phyloP scores from a whole-genome alignment of 2,888 invertebrate species.

The Stegana nigrithorax region DNA sequence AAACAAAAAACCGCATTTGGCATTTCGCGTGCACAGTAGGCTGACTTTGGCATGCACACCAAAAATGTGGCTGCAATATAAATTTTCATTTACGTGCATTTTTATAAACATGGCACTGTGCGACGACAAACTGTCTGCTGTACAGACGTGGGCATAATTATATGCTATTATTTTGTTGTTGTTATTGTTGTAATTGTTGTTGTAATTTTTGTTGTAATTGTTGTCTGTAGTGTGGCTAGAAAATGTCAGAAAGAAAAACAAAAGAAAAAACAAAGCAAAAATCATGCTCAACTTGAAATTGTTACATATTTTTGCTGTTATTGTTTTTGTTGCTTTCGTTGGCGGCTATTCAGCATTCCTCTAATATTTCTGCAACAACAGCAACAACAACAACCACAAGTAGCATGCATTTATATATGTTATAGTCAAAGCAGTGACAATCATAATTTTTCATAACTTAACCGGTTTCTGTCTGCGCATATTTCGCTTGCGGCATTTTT shows the following conservation, averaged over 20 bases:
- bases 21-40: not conserved
- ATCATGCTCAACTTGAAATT: slow-evolving; percentile 56
- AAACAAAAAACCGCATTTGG: not conserved
- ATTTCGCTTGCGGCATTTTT: slow-evolving; percentile 46
- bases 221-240: too few species aligned
- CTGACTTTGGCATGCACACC: not conserved
- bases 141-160: slow-evolving; percentile 44
- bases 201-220: slow-evolving; percentile 19
- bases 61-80: not conserved
- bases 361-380: slow-evolving; percentile 1
- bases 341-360: slow-evolving; percentile 9
- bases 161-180: slow-evolving; percentile 44
- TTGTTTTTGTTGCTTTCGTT: slow-evolving; percentile 23
- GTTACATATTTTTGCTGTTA: slow-evolving; percentile 46
- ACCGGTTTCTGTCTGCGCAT: slow-evolving; percentile 42
- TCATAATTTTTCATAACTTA: slow-evolving; percentile 59
- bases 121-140: slow-evolving; percentile 51
- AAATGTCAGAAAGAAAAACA: too few species aligned
- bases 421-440: slow-evolving; percentile 45
- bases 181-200: slow-evolving; percentile 20
- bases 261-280: slow-evolving; percentile 29
- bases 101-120: not conserved
- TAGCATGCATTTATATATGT: not conserved
- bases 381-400: slow-evolving; percentile 2
- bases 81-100: not conserved